Conservation (phyloP, 2,888 invertebrate species). For the Agriotes lineatus region DNA sequence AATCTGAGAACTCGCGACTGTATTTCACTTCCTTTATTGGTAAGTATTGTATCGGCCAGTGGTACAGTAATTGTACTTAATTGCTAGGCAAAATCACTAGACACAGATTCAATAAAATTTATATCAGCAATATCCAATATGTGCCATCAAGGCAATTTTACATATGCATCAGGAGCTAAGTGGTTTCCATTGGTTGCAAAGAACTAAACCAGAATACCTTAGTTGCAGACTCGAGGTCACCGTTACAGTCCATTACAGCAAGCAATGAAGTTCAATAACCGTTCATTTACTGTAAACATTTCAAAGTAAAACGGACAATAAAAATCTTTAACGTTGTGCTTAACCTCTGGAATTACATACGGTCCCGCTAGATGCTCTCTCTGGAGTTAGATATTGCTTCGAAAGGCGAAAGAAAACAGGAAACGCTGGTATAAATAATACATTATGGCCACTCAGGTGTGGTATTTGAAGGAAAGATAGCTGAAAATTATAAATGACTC, state of each 20-base stretch:
- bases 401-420: constrained; percentile 1
- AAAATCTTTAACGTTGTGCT: constrained; percentile 4
- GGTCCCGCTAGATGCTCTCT: neutral
- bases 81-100: no score
- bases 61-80: no score
- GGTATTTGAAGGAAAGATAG: neutral
- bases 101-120: no score
- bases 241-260: constrained; percentile 28
- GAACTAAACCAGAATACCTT: constrained; percentile 12
- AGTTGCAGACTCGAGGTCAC: constrained; percentile 26
- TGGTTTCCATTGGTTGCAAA: no score
- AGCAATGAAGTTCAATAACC: constrained; percentile 39
- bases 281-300: constrained; percentile 35
- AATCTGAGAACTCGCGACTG: no score
- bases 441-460: constrained; percentile 4
- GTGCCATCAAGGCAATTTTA: no score
- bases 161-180: no score
- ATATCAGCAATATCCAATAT: no score
- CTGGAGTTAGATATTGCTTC: neutral
- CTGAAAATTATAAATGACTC: neutral
- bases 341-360: neutral
- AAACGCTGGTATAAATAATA: neutral
- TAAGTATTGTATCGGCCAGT: no score
- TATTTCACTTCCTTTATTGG: no score
- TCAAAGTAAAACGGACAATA: constrained; percentile 20